Percentiles rank a stretch among this genome's conserved stretches.
Conservation (phyloP, 2,797 vertebrate species). For the Choloepus didactylus region DNA sequence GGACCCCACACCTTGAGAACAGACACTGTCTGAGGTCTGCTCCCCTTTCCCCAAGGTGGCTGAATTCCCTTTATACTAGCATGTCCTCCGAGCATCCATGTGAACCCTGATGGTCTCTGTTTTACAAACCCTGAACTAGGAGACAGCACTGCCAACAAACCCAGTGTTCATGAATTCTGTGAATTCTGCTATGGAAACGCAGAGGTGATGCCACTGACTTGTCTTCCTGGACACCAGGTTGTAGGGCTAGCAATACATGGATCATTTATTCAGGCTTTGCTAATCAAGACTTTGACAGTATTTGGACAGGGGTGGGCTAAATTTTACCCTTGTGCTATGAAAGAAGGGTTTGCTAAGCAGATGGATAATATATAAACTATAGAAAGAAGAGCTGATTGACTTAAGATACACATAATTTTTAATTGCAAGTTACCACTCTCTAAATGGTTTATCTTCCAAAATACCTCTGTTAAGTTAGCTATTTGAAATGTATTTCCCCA, state of each 20-base stretch:
- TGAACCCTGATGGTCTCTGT: neutral
- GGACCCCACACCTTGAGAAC: conserved; percentile 11
- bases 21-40: neutral
- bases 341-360: conserved; percentile 41
- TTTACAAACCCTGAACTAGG: neutral
- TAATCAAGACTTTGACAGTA: neutral
- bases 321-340: conserved; percentile 40
- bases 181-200: neutral
- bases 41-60: neutral
- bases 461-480: neutral
- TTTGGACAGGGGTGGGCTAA: neutral
- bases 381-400: neutral
- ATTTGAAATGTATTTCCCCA: neutral
- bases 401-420: neutral
- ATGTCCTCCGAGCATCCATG: neutral
- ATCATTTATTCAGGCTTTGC: neutral
- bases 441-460: neutral
- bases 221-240: neutral
- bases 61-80: neutral
- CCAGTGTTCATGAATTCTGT: neutral
- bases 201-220: neutral
- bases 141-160: conserved; percentile 31
- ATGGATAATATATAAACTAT: neutral
- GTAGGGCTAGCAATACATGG: neutral
- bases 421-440: neutral